Base-by-base conservation (phyloP, 2,797 vertebrate species). In the Brachyalestes nurse region DNA sequence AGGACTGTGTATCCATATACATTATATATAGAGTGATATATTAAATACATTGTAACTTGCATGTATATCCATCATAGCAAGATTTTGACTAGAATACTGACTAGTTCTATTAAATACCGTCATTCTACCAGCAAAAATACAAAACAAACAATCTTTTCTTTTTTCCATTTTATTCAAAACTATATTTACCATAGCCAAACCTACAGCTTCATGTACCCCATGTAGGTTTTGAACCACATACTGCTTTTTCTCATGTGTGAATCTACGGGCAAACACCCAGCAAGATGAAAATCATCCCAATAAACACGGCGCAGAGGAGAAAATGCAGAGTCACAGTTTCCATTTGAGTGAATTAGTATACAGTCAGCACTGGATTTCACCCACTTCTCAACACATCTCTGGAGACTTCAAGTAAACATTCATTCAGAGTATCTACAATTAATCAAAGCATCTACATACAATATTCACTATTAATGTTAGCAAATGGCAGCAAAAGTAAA, bases 121-220 rank as follows among this genome's bases (percentile, higher is more conserved):
- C 0, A 53, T 53, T 53, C 67, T 1, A 70, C 45, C n/a, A 40
- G 51, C 49, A 51, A 79, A 60, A 55, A 45, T 6, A 12, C 17
- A 23, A 40, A 55, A 61, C 23, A 73, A 49, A 75, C 47, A 71
- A 72, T 16, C 13, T 17, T 74, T 53, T 57, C 57, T 45, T 45
- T 78, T 85, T 34, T 71, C 47, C 21, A 72, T 88, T 88, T 88
- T 89, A 89, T 89, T 89, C 76, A 85, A 88, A 89, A 88, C 84
- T 87, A 84, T 85, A 88, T 88, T 86, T 75, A 87, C 75, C 85
- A 86, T 83, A 83, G 69, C 84, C 82, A 85, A 82, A 83, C 76
- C 87, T 66, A 83, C 76, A 79, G 42, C 49, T 84, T 55, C 49
- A 71, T 85, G 78, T 76, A 76, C 76, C 73, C 61, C 53, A 77